Evolutionary conservation across 2,113 vertebrate genomes (phyloP).

Genomic region (Baryphthengus martii): DNA sequence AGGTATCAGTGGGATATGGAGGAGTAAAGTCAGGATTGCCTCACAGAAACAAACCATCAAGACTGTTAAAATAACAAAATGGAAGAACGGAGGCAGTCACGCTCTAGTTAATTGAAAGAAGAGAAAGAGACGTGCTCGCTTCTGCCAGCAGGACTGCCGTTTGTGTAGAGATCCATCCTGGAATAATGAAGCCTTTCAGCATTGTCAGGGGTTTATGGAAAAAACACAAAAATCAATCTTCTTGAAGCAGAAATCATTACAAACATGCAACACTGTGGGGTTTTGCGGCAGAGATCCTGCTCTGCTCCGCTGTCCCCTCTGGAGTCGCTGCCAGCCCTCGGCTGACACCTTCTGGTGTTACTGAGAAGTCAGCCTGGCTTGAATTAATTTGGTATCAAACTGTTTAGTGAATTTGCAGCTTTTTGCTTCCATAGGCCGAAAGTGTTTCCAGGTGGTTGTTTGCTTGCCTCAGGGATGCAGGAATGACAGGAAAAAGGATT

Average conservation of each 20-base stretch:
- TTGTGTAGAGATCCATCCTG: neutral
- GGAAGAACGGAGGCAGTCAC: neutral
- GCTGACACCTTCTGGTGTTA: constrained; percentile 19
- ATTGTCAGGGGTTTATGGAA: neutral
- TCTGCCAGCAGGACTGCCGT: neutral
- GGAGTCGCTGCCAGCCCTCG: too few relatives aligned
- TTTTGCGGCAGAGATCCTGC: neutral
- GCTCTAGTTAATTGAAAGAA: neutral
- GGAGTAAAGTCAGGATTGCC: neutral
- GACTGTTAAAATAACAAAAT: neutral
- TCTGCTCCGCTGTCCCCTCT: neutral
- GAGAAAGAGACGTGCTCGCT: neutral
- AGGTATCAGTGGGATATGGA: neutral
- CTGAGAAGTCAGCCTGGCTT: neutral
- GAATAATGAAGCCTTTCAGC: neutral
- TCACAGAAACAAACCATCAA: neutral
- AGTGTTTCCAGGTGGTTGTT: neutral
- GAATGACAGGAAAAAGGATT: neutral
- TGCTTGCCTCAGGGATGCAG: neutral
- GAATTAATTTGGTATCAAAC: neutral
- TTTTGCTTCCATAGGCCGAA: neutral
- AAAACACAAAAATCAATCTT: neutral
- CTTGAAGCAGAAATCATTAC: neutral
- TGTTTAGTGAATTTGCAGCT: neutral
- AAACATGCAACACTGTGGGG: neutral